These are phyloP conservation scores for Seriola rivoliana DNA, from an alignment of 2,113 vertebrate genomes.

Conservation along the genomic window DNA sequence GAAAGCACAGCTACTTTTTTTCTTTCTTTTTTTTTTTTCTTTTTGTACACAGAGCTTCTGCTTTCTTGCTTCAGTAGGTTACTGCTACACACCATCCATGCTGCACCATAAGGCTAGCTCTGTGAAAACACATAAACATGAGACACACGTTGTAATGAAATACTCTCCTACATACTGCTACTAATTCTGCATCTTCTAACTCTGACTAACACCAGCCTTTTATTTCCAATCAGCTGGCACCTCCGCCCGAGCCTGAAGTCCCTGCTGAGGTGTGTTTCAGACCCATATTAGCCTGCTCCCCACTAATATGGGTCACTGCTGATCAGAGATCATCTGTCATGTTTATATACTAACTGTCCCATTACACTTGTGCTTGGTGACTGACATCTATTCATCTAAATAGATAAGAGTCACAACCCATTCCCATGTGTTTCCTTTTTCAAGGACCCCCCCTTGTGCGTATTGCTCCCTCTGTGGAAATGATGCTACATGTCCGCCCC, in stretches of 20 bases:
- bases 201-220: slow-evolving; percentile 84
- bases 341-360: slow-evolving; percentile 34
- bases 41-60: slow-evolving; percentile 4
- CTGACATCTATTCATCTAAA: slow-evolving; percentile 15
- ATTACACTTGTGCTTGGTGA: slow-evolving; percentile 24
- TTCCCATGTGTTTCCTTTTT: slow-evolving; percentile 11
- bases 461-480: slow-evolving; percentile 11
- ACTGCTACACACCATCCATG: slow-evolving; percentile 24
- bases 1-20: neutral
- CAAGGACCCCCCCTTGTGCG: neutral
- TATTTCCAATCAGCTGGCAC: slow-evolving; percentile 93
- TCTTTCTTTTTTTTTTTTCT: neutral
- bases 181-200: slow-evolving; percentile 54
- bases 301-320: slow-evolving; percentile 80
- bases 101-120: neutral
- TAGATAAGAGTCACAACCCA: slow-evolving; percentile 25
- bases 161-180: neutral
- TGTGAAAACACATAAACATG: slow-evolving; percentile 6
- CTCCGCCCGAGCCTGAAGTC: slow-evolving; percentile 90
- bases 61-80: slow-evolving; percentile 30
- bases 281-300: slow-evolving; percentile 78
- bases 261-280: slow-evolving; percentile 91
- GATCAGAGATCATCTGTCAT: slow-evolving; percentile 44
- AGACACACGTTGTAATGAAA: neutral
- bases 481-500: neutral